phyloP scores from a whole-genome alignment of 2,113 vertebrate genomes.

The Anser cygnoides region DNA sequence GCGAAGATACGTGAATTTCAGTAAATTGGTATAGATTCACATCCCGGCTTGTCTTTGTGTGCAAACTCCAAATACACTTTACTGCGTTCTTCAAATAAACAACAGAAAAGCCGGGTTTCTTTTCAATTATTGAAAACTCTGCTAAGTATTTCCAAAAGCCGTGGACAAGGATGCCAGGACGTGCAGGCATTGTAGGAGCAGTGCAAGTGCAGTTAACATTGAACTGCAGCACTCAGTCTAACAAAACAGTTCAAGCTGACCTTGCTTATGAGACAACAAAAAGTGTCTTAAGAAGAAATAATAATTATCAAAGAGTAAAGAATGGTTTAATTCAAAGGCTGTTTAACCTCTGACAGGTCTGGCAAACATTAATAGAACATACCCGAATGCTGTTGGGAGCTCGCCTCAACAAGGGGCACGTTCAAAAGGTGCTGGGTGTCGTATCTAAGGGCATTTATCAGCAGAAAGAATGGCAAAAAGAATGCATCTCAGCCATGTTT shows the following conservation, averaged over 20 bases:
- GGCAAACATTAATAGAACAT: conserved; percentile 56
- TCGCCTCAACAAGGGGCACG: not conserved
- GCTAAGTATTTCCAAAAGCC: not conserved
- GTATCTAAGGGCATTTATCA: not conserved
- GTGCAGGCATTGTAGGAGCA: not conserved
- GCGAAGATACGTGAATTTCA: not conserved
- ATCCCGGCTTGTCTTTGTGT: not conserved
- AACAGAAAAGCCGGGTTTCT: not conserved
- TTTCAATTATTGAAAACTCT: not conserved
- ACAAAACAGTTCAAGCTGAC: conserved; percentile 66
- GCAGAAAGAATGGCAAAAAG: not conserved
- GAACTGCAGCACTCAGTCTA: not conserved
- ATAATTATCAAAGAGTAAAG: conserved; percentile 71
- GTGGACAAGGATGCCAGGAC: not conserved
- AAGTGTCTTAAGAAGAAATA: conserved; percentile 73
- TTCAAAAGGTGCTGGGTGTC: not conserved
- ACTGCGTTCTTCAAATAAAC: not conserved
- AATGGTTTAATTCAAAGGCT: conserved; percentile 74
- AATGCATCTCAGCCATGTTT: not conserved
- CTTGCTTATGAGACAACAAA: conserved; percentile 64
- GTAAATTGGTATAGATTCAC: not conserved
- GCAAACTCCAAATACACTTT: not conserved
- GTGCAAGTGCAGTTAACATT: not conserved
- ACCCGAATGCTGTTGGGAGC: conserved; percentile 1
- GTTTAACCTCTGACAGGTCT: conserved; percentile 48